A percentile compares a stretch with the other conserved stretches of the same genome.
phyloP scores from a whole-genome alignment of 2,888 invertebrate species.

The Chymomyza amoena region DNA sequence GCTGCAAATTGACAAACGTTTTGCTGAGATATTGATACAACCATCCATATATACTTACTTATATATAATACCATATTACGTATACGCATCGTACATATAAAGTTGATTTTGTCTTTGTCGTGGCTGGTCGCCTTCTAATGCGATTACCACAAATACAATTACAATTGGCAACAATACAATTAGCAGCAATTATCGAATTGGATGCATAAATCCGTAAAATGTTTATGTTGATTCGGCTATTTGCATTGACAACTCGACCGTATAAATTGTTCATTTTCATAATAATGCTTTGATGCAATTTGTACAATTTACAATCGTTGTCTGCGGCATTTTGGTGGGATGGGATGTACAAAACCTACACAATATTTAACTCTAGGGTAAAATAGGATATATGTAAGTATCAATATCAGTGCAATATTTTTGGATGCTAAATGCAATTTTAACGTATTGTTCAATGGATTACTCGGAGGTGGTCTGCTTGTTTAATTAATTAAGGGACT shows the following conservation, averaged over 20 bases:
- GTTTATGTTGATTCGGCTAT: neutral
- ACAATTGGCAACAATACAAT: slow-evolving; percentile 39
- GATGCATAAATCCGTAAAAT: neutral
- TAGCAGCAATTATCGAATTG: slow-evolving; percentile 24
- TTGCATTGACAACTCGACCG: slow-evolving; percentile 23
- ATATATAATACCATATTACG: too few species aligned
- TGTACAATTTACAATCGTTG: slow-evolving; percentile 14
- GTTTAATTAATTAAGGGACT: too few species aligned
- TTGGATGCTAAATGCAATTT: too few species aligned
- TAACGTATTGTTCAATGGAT: too few species aligned
- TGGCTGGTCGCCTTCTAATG: neutral
- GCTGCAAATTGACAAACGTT: neutral
- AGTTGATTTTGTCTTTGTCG: neutral
- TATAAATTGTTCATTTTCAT: slow-evolving; percentile 31
- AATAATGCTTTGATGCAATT: slow-evolving; percentile 22
- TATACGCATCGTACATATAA: too few species aligned
- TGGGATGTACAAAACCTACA: neutral
- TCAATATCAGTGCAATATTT: too few species aligned
- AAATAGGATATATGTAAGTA: too few species aligned
- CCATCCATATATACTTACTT: neutral
- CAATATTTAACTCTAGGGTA: too few species aligned
- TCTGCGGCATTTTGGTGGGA: neutral
- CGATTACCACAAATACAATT: slow-evolving; percentile 30
- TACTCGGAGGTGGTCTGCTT: too few species aligned
- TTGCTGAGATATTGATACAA: neutral